phyloP scores from a whole-genome alignment of 2,888 invertebrate species.

The Agrochola macilenta region DNA sequence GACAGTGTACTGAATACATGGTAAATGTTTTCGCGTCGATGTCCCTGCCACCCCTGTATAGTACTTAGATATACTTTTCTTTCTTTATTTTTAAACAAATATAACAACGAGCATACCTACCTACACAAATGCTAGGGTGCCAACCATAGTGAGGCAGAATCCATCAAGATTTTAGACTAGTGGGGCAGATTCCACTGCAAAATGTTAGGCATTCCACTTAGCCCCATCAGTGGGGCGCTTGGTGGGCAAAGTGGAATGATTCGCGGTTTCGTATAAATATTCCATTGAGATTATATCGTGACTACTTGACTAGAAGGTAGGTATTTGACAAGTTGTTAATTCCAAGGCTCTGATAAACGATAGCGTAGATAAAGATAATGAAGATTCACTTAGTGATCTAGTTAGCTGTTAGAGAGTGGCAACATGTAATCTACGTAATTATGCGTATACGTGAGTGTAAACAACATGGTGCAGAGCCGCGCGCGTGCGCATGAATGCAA shows the following conservation, averaged over 20 bases:
- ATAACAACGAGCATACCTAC: too few species aligned
- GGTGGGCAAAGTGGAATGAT: too few species aligned
- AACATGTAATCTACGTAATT: conserved; percentile 17
- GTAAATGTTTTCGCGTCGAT: too few species aligned
- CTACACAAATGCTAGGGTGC: too few species aligned
- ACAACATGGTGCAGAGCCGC: neutral
- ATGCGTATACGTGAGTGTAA: neutral
- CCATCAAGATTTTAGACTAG: neutral
- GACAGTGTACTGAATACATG: too few species aligned
- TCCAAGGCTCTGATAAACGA: conserved; percentile 55
- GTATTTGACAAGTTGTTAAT: conserved; percentile 38
- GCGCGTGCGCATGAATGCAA: neutral
- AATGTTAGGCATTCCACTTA: neutral
- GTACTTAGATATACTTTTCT: too few species aligned
- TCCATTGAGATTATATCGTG: conserved; percentile 37
- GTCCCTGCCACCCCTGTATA: too few species aligned
- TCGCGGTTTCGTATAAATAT: conserved; percentile 12
- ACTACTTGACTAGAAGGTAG: conserved; percentile 3
- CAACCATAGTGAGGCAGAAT: too few species aligned
- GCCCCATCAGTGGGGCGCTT: neutral
- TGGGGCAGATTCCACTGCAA: neutral
- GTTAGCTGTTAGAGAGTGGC: conserved; percentile 6
- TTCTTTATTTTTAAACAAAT: too few species aligned
- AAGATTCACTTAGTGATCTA: conserved; percentile 20
- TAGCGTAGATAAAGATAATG: conserved; percentile 44